Conservation (phyloP, 2,888 invertebrate species). For the Hydrotaea cyrtoneurina region DNA sequence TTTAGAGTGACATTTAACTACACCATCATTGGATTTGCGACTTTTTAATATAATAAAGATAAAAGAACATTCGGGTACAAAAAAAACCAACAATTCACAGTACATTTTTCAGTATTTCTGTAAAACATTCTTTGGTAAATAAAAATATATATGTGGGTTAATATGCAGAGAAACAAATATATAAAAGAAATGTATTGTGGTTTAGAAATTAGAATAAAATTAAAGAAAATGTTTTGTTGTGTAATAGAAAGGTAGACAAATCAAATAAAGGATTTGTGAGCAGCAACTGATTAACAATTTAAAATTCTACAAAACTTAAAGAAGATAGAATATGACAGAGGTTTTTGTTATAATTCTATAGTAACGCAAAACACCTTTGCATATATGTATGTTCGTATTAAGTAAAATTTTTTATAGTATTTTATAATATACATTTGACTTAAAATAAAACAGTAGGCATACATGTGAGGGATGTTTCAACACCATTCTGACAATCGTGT, state of each 20-base stretch:
- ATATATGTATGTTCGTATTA: neutral
- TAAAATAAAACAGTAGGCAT: conserved; percentile 74
- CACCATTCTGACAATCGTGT: neutral
- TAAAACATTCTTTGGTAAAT: conserved; percentile 64
- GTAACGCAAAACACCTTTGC: neutral
- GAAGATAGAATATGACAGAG: neutral
- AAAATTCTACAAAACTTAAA: neutral
- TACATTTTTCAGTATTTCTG: neutral
- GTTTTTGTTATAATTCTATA: no score
- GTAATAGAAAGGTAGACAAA: neutral
- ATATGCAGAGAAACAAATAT: conserved; percentile 55
- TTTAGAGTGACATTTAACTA: conserved; percentile 21
- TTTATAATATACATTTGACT: conserved; percentile 85
- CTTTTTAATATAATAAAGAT: conserved; percentile 35
- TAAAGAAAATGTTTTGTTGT: neutral
- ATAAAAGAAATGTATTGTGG: conserved; percentile 52
- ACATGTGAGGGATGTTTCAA: conserved; percentile 4
- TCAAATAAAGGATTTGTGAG: neutral
- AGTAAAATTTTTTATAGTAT: conserved; percentile 19
- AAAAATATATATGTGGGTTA: conserved; percentile 37
- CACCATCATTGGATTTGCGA: conserved; percentile 50
- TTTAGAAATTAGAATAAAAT: neutral
- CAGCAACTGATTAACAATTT: neutral
- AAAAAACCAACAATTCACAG: conserved; percentile 24
- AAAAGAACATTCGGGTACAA: neutral